Percentiles rank a stretch among this genome's conserved stretches.
These are phyloP conservation scores for Tipula unca DNA, from an alignment of 2,888 invertebrate species.

Conservation along the genomic window DNA sequence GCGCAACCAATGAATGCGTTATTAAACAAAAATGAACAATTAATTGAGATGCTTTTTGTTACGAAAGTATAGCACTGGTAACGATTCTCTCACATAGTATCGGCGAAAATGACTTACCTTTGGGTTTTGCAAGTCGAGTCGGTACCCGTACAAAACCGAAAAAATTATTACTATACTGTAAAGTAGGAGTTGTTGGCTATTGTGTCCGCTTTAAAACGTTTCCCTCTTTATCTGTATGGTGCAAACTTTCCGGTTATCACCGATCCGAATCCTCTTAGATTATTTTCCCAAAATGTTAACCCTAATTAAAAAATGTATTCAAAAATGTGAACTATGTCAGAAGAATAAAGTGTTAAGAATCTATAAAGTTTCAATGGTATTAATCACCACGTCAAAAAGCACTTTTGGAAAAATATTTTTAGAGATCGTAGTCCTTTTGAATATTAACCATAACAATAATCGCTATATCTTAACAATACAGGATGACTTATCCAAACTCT, in stretches of 20 bases:
- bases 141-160: too few species aligned
- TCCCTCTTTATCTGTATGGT: neutral
- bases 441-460: slow-evolving; percentile 26
- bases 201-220: neutral
- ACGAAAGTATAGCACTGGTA: neutral
- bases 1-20: neutral
- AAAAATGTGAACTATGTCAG: slow-evolving; percentile 30
- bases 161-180: neutral
- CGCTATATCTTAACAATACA: slow-evolving; percentile 29
- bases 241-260: neutral
- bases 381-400: slow-evolving; percentile 29
- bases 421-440: slow-evolving; percentile 32
- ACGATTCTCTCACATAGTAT: neutral
- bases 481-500: slow-evolving; percentile 30
- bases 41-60: neutral
- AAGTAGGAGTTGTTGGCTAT: neutral
- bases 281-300: neutral
- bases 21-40: neutral
- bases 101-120: neutral
- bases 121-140: neutral
- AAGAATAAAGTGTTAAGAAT: slow-evolving; percentile 21
- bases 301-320: slow-evolving; percentile 30
- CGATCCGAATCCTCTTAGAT: too few species aligned
- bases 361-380: slow-evolving; percentile 23
- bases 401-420: slow-evolving; percentile 31